Evolutionary conservation across 2,797 vertebrate species (phyloP).

Genomic region (Lepilemur ruficaudatus): DNA sequence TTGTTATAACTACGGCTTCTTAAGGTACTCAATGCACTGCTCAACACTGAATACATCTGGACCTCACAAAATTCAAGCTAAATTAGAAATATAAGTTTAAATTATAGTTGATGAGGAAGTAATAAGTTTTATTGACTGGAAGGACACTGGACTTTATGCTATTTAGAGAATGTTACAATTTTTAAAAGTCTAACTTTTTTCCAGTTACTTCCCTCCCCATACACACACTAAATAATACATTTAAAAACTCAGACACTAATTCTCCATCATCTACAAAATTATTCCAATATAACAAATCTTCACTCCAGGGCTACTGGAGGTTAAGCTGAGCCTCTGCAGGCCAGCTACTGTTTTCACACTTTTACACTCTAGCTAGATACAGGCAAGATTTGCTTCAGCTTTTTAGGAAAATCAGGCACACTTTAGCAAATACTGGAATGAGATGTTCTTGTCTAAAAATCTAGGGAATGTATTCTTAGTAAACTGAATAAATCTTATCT

Average conservation of each 20-base stretch:
- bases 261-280: not conserved
- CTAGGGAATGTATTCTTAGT: not conserved
- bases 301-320: not conserved
- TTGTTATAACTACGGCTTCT: not conserved
- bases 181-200: not conserved
- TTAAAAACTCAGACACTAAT: not conserved
- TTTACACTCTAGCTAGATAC: not conserved
- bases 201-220: not conserved
- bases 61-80: constrained; percentile 15
- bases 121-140: not conserved
- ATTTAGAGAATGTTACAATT: constrained; percentile 18
- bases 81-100: not conserved
- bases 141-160: not conserved
- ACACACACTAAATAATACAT: not conserved
- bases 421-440: constrained; percentile 9
- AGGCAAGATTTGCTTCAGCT: not conserved
- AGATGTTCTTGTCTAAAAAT: constrained; percentile 6
- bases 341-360: not conserved
- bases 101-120: not conserved
- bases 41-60: not conserved
- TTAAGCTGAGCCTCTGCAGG: not conserved
- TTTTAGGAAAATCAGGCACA: not conserved
- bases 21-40: not conserved
- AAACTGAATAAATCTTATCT: constrained; percentile 10
- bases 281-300: not conserved